Percentiles rank a stretch among this genome's conserved stretches.
These are phyloP conservation scores for Ashinkailepas kermadecensis DNA, from an alignment of 2,888 invertebrate genomes.

Conservation along the genomic window DNA sequence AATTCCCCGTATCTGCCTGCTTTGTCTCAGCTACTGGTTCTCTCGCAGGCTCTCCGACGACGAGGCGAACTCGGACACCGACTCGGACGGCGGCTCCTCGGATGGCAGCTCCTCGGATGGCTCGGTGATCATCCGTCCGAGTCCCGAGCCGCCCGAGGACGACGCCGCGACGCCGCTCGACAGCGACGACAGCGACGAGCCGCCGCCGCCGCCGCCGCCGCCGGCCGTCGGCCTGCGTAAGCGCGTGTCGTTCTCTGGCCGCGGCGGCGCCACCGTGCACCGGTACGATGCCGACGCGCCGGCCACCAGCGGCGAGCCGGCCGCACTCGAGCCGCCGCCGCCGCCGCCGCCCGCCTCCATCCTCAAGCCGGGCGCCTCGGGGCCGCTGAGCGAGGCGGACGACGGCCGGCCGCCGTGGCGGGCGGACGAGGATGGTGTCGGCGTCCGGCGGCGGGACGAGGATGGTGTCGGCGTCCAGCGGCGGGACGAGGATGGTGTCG, in stretches of 20 bases:
- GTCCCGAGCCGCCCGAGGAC: not conserved
- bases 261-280: not conserved
- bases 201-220: not conserved
- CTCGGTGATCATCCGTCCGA: slow-evolving; percentile 3
- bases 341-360: not conserved
- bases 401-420: not conserved
- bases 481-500: not conserved
- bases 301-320: not conserved
- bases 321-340: not conserved
- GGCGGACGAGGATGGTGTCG: not conserved
- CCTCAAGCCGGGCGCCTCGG: not conserved
- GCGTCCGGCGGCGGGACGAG: not conserved
- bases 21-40: not conserved
- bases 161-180: not conserved
- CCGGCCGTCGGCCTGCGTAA: not conserved
- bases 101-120: slow-evolving; percentile 1
- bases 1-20: no score
- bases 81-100: not conserved
- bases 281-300: not conserved
- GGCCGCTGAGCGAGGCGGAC: not conserved
- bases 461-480: not conserved
- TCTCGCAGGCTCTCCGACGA: not conserved
- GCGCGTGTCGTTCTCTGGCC: not conserved
- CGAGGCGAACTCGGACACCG: not conserved
- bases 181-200: not conserved